Evolutionary conservation across 2,888 invertebrate genomes (phyloP).

Genomic region (Archaeoteleia sp.): DNA sequence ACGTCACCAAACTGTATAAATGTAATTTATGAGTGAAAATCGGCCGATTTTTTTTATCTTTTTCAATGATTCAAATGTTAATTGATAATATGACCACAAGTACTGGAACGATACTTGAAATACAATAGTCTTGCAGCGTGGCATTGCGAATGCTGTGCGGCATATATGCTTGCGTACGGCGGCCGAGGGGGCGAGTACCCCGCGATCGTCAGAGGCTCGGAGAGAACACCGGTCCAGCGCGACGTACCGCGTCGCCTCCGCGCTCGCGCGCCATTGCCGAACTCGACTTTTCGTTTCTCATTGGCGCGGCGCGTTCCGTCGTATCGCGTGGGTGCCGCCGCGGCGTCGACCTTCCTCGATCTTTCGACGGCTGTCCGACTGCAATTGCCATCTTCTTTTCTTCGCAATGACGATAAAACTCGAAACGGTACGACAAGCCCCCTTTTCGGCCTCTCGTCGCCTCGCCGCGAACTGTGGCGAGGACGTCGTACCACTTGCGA

Average conservation of each 20-base stretch:
- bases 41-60: too few relatives aligned
- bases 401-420: not conserved
- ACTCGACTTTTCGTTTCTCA: constrained; percentile 56
- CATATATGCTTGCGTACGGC: constrained; percentile 33
- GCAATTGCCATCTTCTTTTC: constrained; percentile 18
- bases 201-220: constrained; percentile 35
- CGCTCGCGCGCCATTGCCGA: constrained; percentile 23
- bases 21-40: too few relatives aligned
- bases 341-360: constrained; percentile 54
- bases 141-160: constrained; percentile 40
- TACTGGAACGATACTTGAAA: too few relatives aligned
- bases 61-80: too few relatives aligned
- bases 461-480: constrained; percentile 20
- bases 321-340: constrained; percentile 59
- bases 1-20: too few relatives aligned
- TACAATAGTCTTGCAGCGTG: too few relatives aligned
- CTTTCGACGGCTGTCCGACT: constrained; percentile 49
- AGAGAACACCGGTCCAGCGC: constrained; percentile 65
- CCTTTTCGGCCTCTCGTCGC: not conserved
- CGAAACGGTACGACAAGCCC: too few relatives aligned
- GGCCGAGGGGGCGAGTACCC: constrained; percentile 32
- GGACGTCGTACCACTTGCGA: constrained; percentile 36
- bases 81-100: too few relatives aligned
- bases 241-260: constrained; percentile 54
- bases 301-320: constrained; percentile 61